Evolutionary conservation across 2,797 vertebrate species (phyloP), one percentile per base, ranked within the genome.

Genomic region (Heliangelus exortis): DNA sequence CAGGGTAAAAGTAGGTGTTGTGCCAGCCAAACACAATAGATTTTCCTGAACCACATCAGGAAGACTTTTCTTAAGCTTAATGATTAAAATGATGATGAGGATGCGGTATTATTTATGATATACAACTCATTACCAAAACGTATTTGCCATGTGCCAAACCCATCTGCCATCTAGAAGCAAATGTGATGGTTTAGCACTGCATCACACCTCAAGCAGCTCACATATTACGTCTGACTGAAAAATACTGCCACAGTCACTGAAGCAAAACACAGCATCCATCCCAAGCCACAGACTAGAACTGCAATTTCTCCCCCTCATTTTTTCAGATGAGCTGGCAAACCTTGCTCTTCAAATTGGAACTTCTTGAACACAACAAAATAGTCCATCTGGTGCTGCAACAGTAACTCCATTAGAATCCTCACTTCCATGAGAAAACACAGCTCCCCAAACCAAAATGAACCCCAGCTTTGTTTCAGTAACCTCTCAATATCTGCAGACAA

Each of bases 181-280:
- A 91, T 10, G 50, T 65, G 41, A 82, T 7, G 4, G 68, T 68
- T 94, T 18, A 53, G 34, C 87, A 87, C n/a, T 31, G 62, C 54
- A 80, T 55, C 67, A 43, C 47, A 48, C 59, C 65, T 87, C 57
- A 63, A 61, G 71, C 3, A 90, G 71, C 63, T 88, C 87, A 57
- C 45, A 20, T 26, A 50, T 50, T 87, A 59, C 43, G 89, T 72
- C 50, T n/a, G 74, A 62, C 53, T 53, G 55, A 53, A 78, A 92
- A 91, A 79, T 33, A 80, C 12, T 3, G 5, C 78, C 48, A 47
- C 61, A 23, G 51, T 50, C 81, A 85, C 34, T 34, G 79, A 91
- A 92, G 79, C 53, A 88, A 92, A 94, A 84, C 68, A 84, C 9
- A 12, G 82, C 84, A 92, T 33, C 58, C 87, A 54, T 59, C 87